Percentiles rank a stretch among this genome's conserved stretches.
phyloP scores from a whole-genome alignment of 2,888 invertebrate genomes.

The Cosmopolites sordidus region DNA sequence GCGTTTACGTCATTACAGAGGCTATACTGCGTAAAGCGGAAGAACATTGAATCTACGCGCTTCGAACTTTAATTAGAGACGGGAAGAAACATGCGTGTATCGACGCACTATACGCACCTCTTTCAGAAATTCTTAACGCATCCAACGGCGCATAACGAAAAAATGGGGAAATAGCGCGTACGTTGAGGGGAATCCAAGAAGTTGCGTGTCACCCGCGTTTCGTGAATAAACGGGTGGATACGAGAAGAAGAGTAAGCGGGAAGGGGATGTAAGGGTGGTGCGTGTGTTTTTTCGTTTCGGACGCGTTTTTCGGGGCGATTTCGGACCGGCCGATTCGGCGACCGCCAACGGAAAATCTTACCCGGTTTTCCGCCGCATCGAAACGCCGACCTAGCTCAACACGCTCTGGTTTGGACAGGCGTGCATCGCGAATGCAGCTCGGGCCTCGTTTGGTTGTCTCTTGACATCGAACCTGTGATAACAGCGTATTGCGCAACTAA shows the following conservation, averaged over 20 bases:
- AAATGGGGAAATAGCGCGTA: conserved; percentile 35
- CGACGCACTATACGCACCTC: conserved; percentile 26
- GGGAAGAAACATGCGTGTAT: conserved; percentile 2
- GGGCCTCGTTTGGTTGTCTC: conserved; percentile 20
- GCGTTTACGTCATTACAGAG: too few species aligned
- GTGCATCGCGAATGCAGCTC: conserved; percentile 36
- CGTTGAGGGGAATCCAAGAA: conserved; percentile 37
- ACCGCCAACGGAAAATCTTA: conserved; percentile 34
- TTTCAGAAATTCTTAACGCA: conserved; percentile 24
- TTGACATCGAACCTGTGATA: conserved; percentile 25
- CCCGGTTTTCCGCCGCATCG: conserved; percentile 29
- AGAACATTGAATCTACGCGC: too few species aligned
- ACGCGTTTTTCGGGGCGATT: background rate
- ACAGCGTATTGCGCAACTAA: conserved; percentile 25
- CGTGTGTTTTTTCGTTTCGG: background rate
- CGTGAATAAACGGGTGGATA: background rate
- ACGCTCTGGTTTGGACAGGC: conserved; percentile 46
- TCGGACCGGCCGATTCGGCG: background rate
- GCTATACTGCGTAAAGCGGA: too few species aligned
- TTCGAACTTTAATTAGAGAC: too few species aligned
- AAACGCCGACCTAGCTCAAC: conserved; percentile 51
- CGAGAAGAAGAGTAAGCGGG: too few species aligned
- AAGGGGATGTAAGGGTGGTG: background rate
- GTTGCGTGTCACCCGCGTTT: background rate
- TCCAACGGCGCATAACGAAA: conserved; percentile 32